Evolutionary conservation across 2,113 vertebrate species (phyloP), one percentile per base, ranked within the genome.

Genomic region (Numenius arquata): DNA sequence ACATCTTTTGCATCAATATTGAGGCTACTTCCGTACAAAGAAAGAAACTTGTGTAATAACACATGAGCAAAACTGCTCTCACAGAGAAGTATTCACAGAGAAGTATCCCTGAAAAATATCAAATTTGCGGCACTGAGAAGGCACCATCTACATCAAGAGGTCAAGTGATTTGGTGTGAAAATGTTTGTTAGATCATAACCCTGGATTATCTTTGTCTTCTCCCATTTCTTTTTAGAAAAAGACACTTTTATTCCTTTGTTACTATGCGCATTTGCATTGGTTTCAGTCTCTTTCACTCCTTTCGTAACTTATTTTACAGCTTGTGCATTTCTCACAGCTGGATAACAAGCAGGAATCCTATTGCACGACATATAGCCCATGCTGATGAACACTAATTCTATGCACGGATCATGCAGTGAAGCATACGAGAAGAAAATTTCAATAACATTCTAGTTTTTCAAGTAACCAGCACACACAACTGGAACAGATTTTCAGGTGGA

Each of bases 361-460:
- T 43, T 94, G 96, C 91, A 94, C 30, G 14, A 93, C 92, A 89
- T 90, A 83, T 61, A 97, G 84, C 67, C 95, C 93, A 95, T 93
- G 70, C 91, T 95, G 96, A 97, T 93, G 95, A 97, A 96, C 93
- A 89, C 84, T 96, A 95, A 97, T 97, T 96, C 90, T 92, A 67
- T 95, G 92, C 95, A 83, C 80, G 90, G 89, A 90, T 90, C 92
- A 77, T 91, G 77, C 73, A 85, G 66, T 73, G 88, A 91, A 80
- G 89, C 88, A 88, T 89, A 53, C 20, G 11, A 93, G 95, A 93
- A 86, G 89, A 85, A 97, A 95, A 96, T 95, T 91, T 91, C 91
- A 91, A n/a, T 93, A 91, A 59, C 75, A 52, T 80, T 79, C 55
- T 90, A 43, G 29, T 58, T 91, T 94, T 93, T 73, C 81, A 91